Evolutionary conservation across 2,888 invertebrate species (phyloP), one percentile per base, ranked within the genome.

Genomic region (Spilarctia lutea): DNA sequence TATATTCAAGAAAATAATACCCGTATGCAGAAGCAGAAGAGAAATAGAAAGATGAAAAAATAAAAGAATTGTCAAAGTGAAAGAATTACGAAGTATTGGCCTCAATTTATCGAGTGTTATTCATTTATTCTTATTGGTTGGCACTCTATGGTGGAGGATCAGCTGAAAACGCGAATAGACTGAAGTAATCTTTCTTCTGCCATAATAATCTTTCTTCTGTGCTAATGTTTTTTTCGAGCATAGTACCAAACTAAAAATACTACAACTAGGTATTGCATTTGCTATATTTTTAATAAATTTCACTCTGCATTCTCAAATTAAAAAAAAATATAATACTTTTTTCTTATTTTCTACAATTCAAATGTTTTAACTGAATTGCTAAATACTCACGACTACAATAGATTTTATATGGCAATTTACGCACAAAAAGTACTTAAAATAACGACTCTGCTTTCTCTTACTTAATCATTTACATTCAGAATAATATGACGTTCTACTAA

Each of bases 391-490:
- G 63, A 30, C 30, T 63, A 63, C 30, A 63, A 60, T 60, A 67
- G 39, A 13, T 60, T 60, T 60, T 27, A 60, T 60, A 27, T 60
- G 60, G 27, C 65, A 35, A 39, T 39, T 35, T 39, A 66, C 39
- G 63, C 63, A 63, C 30, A 63, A 63, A 63, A 63, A 66, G 33
- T 65, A 66, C 27, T 13, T 45, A 65, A 20, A 71, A 42, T 60
- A 68, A 69, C 63, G 27, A 63, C 30, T 63, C 63, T 63, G 30
- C 63, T 63, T 63, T 63, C 71, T 65, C 71, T 65, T 42, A 71
- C 65, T 45, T 71, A 35, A 71, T 48, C 45, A 71, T 71, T 30
- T 33, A 65, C n/a, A 33, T 71, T 65, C 27, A n/a, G 27, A 71
- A 45, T 63, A 63, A 30, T 63, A 27, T 63, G 30, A 63, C 63